Evolutionary conservation across 2,888 invertebrate species (phyloP).

Genomic region (Osmoderma eremita): DNA sequence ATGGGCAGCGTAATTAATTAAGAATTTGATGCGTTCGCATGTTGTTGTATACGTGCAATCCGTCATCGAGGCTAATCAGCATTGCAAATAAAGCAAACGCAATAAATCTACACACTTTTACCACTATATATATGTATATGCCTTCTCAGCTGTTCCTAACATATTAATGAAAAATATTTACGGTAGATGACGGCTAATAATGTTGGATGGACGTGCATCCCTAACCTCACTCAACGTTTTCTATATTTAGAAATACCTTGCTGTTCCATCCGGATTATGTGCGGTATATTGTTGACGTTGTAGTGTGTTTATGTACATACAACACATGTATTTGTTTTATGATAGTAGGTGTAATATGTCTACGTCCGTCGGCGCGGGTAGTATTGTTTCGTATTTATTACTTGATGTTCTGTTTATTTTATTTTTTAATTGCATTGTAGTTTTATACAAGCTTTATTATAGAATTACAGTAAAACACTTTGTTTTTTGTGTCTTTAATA

Average conservation of each 20-base stretch:
- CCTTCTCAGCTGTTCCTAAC: conserved; percentile 6
- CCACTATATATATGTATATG: neutral
- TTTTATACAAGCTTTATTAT: no score
- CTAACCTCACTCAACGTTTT: conserved; percentile 27
- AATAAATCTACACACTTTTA: conserved; percentile 4
- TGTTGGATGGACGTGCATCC: conserved; percentile 26
- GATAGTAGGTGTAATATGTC: conserved; percentile 26
- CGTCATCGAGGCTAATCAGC: conserved; percentile 18
- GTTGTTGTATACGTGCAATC: conserved; percentile 11
- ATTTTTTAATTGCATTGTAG: no score
- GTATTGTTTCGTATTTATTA: conserved; percentile 9
- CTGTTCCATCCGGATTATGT: conserved; percentile 18
- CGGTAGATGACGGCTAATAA: conserved; percentile 6
- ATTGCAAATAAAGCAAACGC: conserved; percentile 13
- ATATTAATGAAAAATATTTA: conserved; percentile 21
- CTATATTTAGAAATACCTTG: conserved; percentile 31
- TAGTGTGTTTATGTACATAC: neutral
- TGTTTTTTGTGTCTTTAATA: no score
- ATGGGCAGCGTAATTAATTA: conserved; percentile 19
- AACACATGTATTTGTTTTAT: conserved; percentile 17
- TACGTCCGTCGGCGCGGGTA: conserved; percentile 1
- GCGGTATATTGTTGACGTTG: neutral
- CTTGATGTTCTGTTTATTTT: neutral
- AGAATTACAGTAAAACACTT: no score
- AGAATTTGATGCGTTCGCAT: conserved; percentile 20